A percentile compares a stretch with the other conserved stretches of the same genome.
Conservation (phyloP, 2,797 vertebrate genomes). For the Octomys mimax region DNA sequence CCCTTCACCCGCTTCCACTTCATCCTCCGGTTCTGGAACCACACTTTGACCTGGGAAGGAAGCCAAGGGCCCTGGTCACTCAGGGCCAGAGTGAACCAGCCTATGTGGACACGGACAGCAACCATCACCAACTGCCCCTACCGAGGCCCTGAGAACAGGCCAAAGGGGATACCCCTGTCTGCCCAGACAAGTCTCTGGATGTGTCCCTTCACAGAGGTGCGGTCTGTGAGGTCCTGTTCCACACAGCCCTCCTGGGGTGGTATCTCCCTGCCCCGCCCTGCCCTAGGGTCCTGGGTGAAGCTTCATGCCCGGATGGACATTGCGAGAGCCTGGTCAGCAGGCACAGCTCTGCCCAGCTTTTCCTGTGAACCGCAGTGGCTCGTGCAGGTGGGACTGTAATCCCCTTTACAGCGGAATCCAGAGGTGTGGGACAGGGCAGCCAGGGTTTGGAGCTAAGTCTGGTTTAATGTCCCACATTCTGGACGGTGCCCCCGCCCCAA, state of each 20-base stretch:
- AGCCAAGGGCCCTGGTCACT: constrained; percentile 46
- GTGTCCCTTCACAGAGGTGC: not conserved
- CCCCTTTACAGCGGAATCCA: not conserved
- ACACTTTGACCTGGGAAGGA: constrained; percentile 95
- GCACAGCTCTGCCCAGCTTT: not conserved
- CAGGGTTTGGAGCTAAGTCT: not conserved
- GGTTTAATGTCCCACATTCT: not conserved
- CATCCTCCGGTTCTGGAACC: constrained; percentile 99
- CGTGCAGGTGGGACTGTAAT: not conserved
- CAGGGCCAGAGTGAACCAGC: constrained; percentile 6
- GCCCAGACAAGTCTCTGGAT: not conserved
- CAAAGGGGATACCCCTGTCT: not conserved
- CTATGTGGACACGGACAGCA: accelerated
- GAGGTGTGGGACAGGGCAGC: not conserved
- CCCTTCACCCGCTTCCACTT: constrained; percentile 99
- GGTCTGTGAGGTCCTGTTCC: too few relatives aligned
- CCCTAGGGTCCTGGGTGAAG: not conserved
- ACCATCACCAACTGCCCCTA: not conserved
- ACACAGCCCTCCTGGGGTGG: too few relatives aligned
- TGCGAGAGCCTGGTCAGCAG: not conserved
- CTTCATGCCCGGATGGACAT: not conserved
- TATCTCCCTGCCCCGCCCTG: not conserved
- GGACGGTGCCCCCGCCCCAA: not conserved
- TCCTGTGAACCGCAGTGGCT: not conserved
- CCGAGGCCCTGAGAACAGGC: not conserved